These are phyloP conservation scores for Thereuonema tuberculata DNA, from an alignment of 1,140 invertebrate species.

Conservation along the genomic window DNA sequence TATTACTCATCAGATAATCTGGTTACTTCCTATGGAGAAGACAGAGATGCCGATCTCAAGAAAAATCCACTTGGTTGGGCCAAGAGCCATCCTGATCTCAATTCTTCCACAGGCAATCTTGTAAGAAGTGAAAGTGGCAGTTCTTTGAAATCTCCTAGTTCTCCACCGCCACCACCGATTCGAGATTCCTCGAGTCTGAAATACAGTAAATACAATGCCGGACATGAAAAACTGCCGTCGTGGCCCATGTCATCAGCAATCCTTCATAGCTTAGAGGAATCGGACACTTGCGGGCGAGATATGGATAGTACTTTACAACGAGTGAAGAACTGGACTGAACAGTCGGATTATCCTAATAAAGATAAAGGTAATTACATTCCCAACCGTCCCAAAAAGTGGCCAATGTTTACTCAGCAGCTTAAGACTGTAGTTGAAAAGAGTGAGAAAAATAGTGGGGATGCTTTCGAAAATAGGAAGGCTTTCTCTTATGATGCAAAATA, in stretches of 20 bases:
- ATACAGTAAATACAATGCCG: conserved; percentile 36
- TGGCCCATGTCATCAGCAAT: conserved; percentile 46
- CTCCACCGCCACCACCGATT: conserved; percentile 16
- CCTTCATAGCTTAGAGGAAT: conserved; percentile 35
- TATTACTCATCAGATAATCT: conserved; percentile 1
- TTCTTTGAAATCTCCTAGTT: neutral
- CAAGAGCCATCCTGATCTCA: neutral
- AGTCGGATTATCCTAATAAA: too few species aligned
- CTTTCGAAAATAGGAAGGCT: too few species aligned
- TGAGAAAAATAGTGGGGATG: too few species aligned
- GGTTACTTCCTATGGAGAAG: neutral
- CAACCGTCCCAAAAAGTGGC: too few species aligned
- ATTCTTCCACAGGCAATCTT: neutral
- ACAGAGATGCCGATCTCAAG: neutral
- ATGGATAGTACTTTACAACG: neutral
- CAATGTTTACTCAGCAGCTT: too few species aligned
- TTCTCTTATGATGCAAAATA: too few species aligned
- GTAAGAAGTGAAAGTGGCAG: neutral
- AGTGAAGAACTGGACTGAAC: too few species aligned
- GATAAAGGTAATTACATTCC: too few species aligned
- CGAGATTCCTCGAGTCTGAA: conserved; percentile 7
- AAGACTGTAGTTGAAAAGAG: too few species aligned
- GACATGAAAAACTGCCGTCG: conserved; percentile 65
- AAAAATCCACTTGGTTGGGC: neutral
- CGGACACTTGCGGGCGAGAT: conserved; percentile 25